phyloP scores from a whole-genome alignment of 2,797 vertebrate genomes.

The Hydrophis major region DNA sequence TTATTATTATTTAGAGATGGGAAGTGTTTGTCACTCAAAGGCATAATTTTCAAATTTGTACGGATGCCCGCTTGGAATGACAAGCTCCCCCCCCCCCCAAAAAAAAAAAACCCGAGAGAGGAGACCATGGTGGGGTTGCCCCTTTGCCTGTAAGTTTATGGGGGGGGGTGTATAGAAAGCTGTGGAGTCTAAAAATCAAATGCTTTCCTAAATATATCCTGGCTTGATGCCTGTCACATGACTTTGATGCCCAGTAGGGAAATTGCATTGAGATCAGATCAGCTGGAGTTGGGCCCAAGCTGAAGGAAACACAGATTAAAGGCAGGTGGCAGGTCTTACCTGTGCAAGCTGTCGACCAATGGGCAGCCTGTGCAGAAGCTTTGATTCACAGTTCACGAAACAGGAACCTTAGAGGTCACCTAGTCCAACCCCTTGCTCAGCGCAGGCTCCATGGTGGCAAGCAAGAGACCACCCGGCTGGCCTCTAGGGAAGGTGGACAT shows the following conservation, averaged over 20 bases:
- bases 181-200: background rate
- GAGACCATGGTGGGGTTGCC: background rate
- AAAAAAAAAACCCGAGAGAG: background rate
- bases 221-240: background rate
- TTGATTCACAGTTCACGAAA: background rate
- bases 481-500: too few relatives aligned
- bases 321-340: background rate
- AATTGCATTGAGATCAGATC: background rate
- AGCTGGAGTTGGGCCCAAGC: background rate
- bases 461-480: background rate
- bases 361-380: background rate
- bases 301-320: background rate
- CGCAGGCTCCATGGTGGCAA: fast-evolving
- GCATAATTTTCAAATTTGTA: background rate
- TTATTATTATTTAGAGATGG: background rate
- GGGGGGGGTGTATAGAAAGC: background rate
- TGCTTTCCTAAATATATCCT: too few relatives aligned
- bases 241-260: background rate
- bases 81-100: too few relatives aligned
- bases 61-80: background rate
- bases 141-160: fast-evolving
- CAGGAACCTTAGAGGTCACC: background rate
- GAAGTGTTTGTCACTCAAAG: background rate
- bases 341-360: background rate
- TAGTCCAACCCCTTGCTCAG: background rate